Percentiles rank a stretch among this genome's conserved stretches.
These are phyloP conservation scores for Eulithis prunata DNA, from an alignment of 2,888 invertebrate species.

Conservation along the genomic window DNA sequence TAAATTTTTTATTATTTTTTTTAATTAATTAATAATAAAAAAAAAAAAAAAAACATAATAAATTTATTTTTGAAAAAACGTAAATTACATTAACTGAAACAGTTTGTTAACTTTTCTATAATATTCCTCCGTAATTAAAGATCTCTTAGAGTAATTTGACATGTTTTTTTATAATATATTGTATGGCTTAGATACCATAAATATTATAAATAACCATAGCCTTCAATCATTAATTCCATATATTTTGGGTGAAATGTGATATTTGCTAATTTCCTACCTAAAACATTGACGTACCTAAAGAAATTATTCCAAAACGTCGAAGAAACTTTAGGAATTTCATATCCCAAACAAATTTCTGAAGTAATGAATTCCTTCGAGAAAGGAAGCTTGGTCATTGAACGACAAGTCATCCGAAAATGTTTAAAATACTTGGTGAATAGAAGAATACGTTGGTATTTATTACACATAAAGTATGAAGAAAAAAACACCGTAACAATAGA, in stretches of 20 bases:
- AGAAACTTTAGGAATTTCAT: conserved; percentile 71
- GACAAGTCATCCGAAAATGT: conserved; percentile 39
- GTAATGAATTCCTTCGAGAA: conserved; percentile 65
- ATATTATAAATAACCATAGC: neutral
- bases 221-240: neutral
- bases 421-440: conserved; percentile 37
- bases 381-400: conserved; percentile 43
- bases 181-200: too few species aligned
- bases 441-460: conserved; percentile 20
- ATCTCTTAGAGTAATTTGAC: too few species aligned
- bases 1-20: too few species aligned
- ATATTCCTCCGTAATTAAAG: too few species aligned
- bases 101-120: too few species aligned
- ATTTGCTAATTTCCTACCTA: neutral
- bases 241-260: conserved; percentile 1
- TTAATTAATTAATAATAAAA: too few species aligned
- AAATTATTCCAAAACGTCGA: conserved; percentile 57
- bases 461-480: neutral
- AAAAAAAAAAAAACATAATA: too few species aligned
- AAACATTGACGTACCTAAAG: conserved; percentile 9
- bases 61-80: too few species aligned
- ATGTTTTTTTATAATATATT: too few species aligned
- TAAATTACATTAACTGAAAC: too few species aligned
- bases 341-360: conserved; percentile 71
- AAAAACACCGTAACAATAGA: neutral